phyloP scores from a whole-genome alignment of 30 jellyfish, hydroid and myxozoan genomes.

The Aurelia aurita region DNA sequence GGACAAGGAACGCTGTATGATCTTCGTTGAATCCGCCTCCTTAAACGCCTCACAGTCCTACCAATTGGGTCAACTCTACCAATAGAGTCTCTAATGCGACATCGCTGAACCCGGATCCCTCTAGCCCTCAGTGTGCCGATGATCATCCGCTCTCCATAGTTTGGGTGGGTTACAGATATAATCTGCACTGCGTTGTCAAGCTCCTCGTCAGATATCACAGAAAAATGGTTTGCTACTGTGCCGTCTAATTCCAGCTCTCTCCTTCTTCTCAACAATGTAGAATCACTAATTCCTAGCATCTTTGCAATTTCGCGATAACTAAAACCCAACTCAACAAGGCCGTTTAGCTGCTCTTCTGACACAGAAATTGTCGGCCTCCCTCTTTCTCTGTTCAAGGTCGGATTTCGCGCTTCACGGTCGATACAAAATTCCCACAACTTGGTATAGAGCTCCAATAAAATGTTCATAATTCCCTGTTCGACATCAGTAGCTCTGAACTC shows the following conservation, averaged over 20 bases:
- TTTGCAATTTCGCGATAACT: constrained; percentile 1
- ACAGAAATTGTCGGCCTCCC: constrained; percentile 19
- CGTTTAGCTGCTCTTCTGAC: constrained; percentile 19
- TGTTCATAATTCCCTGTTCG: constrained; percentile 9
- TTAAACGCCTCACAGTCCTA: too few relatives aligned
- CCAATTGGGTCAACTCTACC: too few relatives aligned
- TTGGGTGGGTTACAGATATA: too few relatives aligned
- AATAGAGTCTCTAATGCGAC: too few relatives aligned
- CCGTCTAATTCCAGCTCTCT: not conserved
- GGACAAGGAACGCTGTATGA: too few relatives aligned
- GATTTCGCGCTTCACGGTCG: constrained; percentile 14
- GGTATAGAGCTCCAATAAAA: constrained; percentile 15
- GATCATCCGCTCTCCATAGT: too few relatives aligned
- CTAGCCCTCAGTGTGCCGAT: too few relatives aligned
- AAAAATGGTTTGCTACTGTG: too few relatives aligned
- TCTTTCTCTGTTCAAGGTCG: not conserved
- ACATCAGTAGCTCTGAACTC: constrained; percentile 13
- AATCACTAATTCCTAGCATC: constrained; percentile 5
- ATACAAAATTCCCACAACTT: constrained; percentile 12
- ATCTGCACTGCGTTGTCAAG: too few relatives aligned
- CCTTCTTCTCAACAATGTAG: constrained; percentile 19
- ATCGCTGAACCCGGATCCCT: too few relatives aligned
- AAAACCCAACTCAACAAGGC: constrained; percentile 7
- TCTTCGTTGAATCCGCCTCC: too few relatives aligned
- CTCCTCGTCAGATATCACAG: too few relatives aligned